Evolutionary conservation across 64 coral and sea anemone genomes (phyloP), one percentile per base, ranked within the genome.

Genomic region (Acropora tenuis): DNA sequence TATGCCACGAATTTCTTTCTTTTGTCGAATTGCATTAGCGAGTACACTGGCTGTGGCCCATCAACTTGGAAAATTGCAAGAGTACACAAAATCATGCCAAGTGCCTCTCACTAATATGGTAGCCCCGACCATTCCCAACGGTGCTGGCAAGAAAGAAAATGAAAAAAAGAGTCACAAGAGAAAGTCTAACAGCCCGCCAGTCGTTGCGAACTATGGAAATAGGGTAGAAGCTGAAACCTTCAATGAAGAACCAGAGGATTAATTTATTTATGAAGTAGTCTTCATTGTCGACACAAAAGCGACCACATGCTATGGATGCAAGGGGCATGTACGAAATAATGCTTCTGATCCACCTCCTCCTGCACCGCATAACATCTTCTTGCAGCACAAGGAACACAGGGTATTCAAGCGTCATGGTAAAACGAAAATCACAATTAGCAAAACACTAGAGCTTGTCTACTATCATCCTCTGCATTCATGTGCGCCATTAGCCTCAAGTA

Each of bases 321-420:
- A 90, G 69, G 76, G 88, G 42, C 20, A 17, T 16, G 79, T 82
- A 73, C 67, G 89, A 53, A 43, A 90, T 3, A 86, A 77, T 42
- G 40, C 41, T 63, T 77, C 80, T n/a, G 84, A 74, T 44, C 81
- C 90, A 19, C 74, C 74, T 46, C 90, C 85, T 52, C 85, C 85
- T n/a, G 76, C 78, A 6, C 92, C 92, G 6, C 74, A 73, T 67
- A 60, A 93, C 57, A 79, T 92, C 50, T 78, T 92, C 40, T 10
- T 18, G 30, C 30, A 30, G 30, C 30, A 30, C 30, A 30, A 30
- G 30, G 30, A 30, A 30, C 30, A 30, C 30, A 43, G 89, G 47
- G 89, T 83, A 61, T 91, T 72, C 63, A 83, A 44, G 13, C 57
- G 77, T 61, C 89, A 11, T 19, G 89, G 89, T 10, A 69, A 83